Evolutionary conservation across 2,113 vertebrate species (phyloP), one percentile per base, ranked within the genome.

Genomic region (Meriones unguiculatus): DNA sequence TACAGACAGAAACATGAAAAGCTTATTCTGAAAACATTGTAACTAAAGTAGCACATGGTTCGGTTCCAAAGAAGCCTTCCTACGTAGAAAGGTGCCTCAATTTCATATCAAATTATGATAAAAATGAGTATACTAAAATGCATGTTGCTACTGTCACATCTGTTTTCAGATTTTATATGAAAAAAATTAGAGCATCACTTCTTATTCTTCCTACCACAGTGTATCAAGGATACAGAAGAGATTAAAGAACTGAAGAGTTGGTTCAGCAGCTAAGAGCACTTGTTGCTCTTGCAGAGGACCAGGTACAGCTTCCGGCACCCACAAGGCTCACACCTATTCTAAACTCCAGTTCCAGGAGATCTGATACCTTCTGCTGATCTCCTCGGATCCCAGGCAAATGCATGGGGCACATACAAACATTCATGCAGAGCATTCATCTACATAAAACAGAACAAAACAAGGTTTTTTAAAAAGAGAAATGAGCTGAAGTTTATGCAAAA

Each of bases 161-260:
- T 95, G 82, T 70, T 95, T 96, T 59, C 70, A 70, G 87, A 9
- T 92, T 96, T 89, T 88, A 73, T 75, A 57, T 75, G 41, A 94
- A 84, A 81, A 89, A 91, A 35, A 35, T 87, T 75, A 57, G 7
- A 15, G 15, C n/a, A 88, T 81, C 59, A 75, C 30, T 67, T 94
- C 38, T 64, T 87, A 67, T 57, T 90, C 67, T 87, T 94, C 15
- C 50, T 35, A 76, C n/a, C 54, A 73, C 1, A 35, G 41, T 35
- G 52, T 6, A 91, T 3, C 69, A 28, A 81, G 8, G 50, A 24
- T 13, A 62, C n/a, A 67, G 77, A 41, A 30, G 59, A 41, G 13
- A 5, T 10, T 18, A 30, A 84, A 18, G 38, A 59, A 28, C 62
- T 65, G 14, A 8, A 18, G 38, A 85, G 59, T 0, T 46, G 14